A percentile compares a stretch with the other conserved stretches of the same genome.
Evolutionary conservation across 2,888 invertebrate species (phyloP).

Genomic region (Trissoscelio sp.): DNA sequence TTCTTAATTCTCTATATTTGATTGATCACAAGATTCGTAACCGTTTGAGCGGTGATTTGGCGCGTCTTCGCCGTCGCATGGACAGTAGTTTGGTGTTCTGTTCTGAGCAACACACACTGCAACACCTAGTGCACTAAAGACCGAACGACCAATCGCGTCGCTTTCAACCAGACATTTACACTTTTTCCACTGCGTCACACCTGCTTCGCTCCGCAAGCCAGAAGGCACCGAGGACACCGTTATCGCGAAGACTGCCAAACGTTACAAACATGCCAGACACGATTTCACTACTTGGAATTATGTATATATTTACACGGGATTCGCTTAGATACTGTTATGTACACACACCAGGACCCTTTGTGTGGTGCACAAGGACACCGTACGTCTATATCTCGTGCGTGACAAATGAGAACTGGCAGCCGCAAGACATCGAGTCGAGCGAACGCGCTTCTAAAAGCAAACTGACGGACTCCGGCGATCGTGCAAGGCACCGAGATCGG

Average conservation of each 20-base stretch:
- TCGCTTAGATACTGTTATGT: conserved; percentile 21
- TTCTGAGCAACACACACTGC: conserved; percentile 42
- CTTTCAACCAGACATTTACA: conserved; percentile 44
- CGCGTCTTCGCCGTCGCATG: conserved; percentile 64
- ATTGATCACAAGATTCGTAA: no score
- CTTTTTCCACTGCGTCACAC: conserved; percentile 53
- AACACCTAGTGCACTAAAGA: conserved; percentile 45
- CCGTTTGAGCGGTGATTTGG: conserved; percentile 25
- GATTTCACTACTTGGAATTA: background rate
- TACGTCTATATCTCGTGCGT: conserved; percentile 42
- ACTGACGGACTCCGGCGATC: conserved; percentile 71
- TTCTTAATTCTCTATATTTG: no score
- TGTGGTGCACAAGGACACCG: background rate
- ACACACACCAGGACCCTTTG: background rate
- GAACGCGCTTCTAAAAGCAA: conserved; percentile 80
- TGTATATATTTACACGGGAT: conserved; percentile 14
- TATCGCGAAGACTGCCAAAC: conserved; percentile 48
- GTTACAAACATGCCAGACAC: conserved; percentile 46
- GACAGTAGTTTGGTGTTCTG: conserved; percentile 24
- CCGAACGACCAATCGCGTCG: conserved; percentile 33
- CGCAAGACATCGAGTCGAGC: conserved; percentile 79
- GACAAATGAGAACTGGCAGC: conserved; percentile 71
- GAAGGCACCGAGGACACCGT: conserved; percentile 59
- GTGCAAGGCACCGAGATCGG: conserved; percentile 32
- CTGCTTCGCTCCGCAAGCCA: conserved; percentile 41